These are phyloP conservation scores for Hipposideros larvatus DNA, from an alignment of 2,797 vertebrate genomes.

Conservation along the genomic window DNA sequence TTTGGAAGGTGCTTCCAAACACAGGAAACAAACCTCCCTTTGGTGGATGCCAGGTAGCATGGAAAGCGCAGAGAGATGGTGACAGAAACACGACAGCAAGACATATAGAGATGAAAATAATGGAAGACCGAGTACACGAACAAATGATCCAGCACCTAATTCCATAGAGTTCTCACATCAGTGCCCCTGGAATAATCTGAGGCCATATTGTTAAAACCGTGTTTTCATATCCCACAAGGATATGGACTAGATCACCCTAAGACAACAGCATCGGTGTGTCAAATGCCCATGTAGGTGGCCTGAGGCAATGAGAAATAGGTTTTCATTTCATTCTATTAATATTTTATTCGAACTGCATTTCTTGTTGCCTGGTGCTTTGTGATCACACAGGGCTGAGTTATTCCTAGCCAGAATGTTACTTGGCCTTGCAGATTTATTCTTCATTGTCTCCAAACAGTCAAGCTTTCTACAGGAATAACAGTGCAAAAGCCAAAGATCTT, in stretches of 20 bases:
- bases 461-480: conserved; percentile 49
- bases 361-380: conserved; percentile 33
- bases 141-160: conserved; percentile 3
- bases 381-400: conserved; percentile 19
- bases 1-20: neutral
- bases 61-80: neutral
- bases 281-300: conserved; percentile 40
- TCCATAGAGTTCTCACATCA: neutral
- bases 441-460: conserved; percentile 61
- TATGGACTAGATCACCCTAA: conserved; percentile 23
- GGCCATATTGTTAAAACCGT: neutral
- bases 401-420: conserved; percentile 38
- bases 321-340: conserved; percentile 46
- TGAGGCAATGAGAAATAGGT: conserved; percentile 38
- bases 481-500: conserved; percentile 64
- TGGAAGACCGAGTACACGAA: conserved; percentile 49
- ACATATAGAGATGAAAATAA: conserved; percentile 55
- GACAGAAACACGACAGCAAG: neutral
- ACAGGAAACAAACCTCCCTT: neutral
- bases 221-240: conserved; percentile 60
- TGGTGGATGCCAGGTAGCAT: neutral
- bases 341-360: conserved; percentile 52
- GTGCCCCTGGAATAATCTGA: conserved; percentile 44
- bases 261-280: conserved; percentile 18
- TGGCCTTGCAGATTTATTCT: conserved; percentile 73